Evolutionary conservation across 1,140 invertebrate species (phyloP).

Genomic region (Euwallacea similis): DNA sequence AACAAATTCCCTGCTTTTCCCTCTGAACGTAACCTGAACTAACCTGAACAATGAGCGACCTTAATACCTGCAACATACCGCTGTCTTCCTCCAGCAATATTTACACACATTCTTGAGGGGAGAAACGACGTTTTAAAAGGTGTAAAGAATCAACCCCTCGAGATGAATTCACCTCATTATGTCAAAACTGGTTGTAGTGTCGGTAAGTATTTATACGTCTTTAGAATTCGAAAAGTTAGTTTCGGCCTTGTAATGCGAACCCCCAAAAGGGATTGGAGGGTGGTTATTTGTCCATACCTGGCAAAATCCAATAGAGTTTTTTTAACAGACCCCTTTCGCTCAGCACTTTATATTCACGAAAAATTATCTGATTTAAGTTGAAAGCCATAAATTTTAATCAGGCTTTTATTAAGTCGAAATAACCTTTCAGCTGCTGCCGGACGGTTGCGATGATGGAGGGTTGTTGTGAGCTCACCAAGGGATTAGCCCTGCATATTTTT

Average conservation of each 20-base stretch:
- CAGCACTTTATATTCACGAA: constrained; percentile 24
- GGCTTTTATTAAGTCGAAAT: constrained; percentile 29
- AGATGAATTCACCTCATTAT: constrained; percentile 37
- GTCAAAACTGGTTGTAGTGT: constrained; percentile 37
- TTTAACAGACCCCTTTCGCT: neutral
- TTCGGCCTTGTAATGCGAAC: constrained; percentile 14
- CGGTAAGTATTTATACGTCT: constrained; percentile 29
- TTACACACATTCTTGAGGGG: constrained; percentile 32
- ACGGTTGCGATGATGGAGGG: constrained; percentile 22
- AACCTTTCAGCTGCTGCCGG: constrained; percentile 24
- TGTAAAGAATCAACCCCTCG: constrained; percentile 37
- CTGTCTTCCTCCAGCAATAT: constrained; percentile 17
- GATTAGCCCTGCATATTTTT: constrained; percentile 14
- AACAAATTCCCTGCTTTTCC: neutral
- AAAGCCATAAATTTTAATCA: constrained; percentile 35
- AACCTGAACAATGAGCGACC: constrained; percentile 17
- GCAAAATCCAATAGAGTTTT: too few relatives aligned
- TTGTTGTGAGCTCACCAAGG: constrained; percentile 14
- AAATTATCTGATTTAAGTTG: constrained; percentile 34
- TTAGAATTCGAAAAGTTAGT: constrained; percentile 29
- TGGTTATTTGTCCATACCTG: neutral
- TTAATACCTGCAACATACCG: constrained; percentile 29
- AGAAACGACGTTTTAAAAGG: constrained; percentile 37
- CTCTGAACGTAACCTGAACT: neutral
- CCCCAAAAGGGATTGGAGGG: constrained; percentile 20